phyloP scores from a whole-genome alignment of 2,113 vertebrate genomes.

The Orcinus orca region DNA sequence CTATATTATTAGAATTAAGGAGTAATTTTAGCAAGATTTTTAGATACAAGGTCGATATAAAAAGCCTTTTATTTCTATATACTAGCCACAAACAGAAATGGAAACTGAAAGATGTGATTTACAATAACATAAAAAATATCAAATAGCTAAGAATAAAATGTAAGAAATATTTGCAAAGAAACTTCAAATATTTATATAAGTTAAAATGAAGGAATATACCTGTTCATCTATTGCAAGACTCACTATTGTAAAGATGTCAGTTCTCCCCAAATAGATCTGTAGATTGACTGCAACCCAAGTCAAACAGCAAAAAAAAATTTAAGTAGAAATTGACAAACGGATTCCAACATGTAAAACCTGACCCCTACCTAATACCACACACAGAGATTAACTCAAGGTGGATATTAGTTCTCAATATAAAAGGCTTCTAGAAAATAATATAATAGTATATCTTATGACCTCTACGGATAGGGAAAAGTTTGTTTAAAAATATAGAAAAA shows the following conservation, averaged over 20 bases:
- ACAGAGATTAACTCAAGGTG: background rate
- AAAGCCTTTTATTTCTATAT: background rate
- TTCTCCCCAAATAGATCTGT: background rate
- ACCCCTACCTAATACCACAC: background rate
- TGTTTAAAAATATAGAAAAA: background rate
- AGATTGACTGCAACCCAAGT: background rate
- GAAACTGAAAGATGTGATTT: background rate
- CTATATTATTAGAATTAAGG: background rate
- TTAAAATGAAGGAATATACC: background rate
- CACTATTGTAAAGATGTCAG: background rate
- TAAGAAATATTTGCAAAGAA: constrained; percentile 4
- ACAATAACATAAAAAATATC: background rate
- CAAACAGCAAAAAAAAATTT: background rate
- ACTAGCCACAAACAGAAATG: background rate
- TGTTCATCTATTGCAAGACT: background rate
- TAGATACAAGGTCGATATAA: background rate
- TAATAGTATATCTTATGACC: background rate
- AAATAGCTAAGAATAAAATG: background rate
- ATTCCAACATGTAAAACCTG: background rate
- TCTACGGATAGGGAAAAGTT: background rate
- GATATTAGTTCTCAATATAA: constrained; percentile 28
- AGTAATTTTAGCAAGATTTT: background rate
- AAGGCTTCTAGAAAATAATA: background rate
- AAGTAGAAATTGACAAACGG: background rate
- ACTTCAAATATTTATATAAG: background rate